These are phyloP conservation scores for Intellagama lesueurii DNA, from an alignment of 2,797 vertebrate genomes.

Conservation along the genomic window DNA sequence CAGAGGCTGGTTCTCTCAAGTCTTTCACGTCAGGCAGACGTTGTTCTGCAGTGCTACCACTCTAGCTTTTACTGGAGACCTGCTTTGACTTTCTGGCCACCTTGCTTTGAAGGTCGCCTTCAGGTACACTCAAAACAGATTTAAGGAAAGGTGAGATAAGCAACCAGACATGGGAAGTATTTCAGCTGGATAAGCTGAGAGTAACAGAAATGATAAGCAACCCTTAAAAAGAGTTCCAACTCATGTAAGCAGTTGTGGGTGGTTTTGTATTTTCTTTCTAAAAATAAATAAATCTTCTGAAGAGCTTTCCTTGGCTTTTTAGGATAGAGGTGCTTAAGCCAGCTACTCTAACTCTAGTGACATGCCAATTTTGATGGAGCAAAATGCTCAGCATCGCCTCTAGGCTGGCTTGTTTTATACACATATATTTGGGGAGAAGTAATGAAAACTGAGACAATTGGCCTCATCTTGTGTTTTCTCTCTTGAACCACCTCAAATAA, in stretches of 20 bases:
- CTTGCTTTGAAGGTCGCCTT: slow-evolving; percentile 73
- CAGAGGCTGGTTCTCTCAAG: background rate
- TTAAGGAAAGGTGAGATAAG: slow-evolving; percentile 67
- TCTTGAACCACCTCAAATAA: background rate
- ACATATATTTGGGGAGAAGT: background rate
- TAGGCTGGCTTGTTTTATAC: background rate
- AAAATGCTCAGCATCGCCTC: background rate
- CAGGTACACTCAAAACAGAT: slow-evolving; percentile 45
- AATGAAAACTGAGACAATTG: background rate
- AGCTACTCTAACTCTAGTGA: background rate
- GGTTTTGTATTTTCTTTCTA: background rate
- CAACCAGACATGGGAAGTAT: slow-evolving; percentile 48
- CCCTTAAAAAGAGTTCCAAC: fast-evolving
- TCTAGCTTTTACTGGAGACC: fast-evolving
- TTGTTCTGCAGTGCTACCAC: background rate
- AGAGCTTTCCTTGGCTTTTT: background rate
- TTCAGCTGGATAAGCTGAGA: slow-evolving; percentile 30
- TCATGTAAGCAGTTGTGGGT: background rate
- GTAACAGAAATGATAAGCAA: slow-evolving; percentile 8
- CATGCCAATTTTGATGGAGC: fast-evolving
- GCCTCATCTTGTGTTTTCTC: background rate
- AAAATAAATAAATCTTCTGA: background rate
- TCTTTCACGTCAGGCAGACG: background rate
- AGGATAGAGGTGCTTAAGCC: background rate
- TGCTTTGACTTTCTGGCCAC: slow-evolving; percentile 2